Percentiles rank a stretch among this genome's conserved stretches.
These are phyloP conservation scores for Mus caroli DNA, from an alignment of 2,797 vertebrate species.

Conservation along the genomic window DNA sequence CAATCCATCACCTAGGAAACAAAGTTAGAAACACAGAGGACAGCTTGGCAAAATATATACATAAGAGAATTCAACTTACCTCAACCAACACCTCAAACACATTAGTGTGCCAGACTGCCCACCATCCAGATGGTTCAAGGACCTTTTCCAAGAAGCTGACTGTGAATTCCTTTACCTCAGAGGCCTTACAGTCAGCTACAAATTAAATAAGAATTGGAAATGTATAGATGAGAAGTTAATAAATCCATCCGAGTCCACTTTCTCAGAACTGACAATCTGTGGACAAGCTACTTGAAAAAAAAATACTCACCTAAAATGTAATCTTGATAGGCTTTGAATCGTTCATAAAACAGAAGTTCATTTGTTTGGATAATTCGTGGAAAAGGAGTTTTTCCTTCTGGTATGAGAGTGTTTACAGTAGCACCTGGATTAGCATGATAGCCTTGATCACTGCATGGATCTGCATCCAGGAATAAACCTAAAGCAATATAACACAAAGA, in stretches of 20 bases:
- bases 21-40: not conserved
- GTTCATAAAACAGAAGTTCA: conserved; percentile 95
- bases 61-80: conserved; percentile 87
- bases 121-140: conserved; percentile 95
- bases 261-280: not conserved
- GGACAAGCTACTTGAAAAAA: not conserved
- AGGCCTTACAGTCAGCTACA: conserved; percentile 97
- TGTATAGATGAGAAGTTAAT: conserved; percentile 27
- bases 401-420: conserved; percentile 88
- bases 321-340: conserved; percentile 97
- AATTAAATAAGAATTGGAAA: conserved; percentile 52
- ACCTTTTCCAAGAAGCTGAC: conserved; percentile 96
- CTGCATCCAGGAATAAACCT: conserved; percentile 87
- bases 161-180: conserved; percentile 94
- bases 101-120: conserved; percentile 94
- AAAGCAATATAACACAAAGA: conserved; percentile 36
- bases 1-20: not conserved
- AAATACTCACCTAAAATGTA: conserved; percentile 94
- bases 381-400: conserved; percentile 86
- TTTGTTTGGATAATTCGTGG: conserved; percentile 94
- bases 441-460: conserved; percentile 90
- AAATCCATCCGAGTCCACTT: not conserved
- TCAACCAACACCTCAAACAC: conserved; percentile 95
- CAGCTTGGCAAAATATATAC: not conserved
- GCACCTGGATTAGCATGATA: conserved; percentile 86